Conservation (phyloP, 1,140 invertebrate species). For the Sycobia sp. region DNA sequence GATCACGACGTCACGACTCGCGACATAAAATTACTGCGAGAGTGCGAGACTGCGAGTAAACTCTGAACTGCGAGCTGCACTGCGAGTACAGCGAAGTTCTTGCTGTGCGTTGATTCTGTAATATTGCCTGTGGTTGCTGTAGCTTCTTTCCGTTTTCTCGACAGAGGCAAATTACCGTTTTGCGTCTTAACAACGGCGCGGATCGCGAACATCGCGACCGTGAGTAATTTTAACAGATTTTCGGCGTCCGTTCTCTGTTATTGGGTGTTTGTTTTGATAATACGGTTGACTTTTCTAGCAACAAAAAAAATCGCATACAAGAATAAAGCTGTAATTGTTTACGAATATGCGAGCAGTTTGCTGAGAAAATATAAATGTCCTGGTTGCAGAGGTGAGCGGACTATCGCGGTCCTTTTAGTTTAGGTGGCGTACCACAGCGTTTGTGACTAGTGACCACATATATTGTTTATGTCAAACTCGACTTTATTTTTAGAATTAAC, state of each 20-base stretch:
- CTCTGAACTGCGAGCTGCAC: too few species aligned
- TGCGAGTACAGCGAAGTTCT: too few species aligned
- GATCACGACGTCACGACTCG: too few species aligned
- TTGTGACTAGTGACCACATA: neutral
- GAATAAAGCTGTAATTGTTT: neutral
- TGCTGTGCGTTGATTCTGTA: too few species aligned
- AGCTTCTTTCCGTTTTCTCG: conserved; percentile 8
- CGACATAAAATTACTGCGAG: too few species aligned
- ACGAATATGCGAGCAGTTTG: neutral
- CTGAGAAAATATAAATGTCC: neutral
- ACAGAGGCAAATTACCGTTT: neutral
- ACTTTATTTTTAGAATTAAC: conserved; percentile 22
- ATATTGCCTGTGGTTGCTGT: too few species aligned
- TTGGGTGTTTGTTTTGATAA: conserved; percentile 23
- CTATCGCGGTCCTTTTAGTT: neutral
- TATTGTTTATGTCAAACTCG: conserved; percentile 21
- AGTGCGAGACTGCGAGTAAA: too few species aligned
- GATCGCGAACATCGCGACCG: neutral
- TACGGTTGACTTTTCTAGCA: neutral
- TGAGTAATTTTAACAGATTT: neutral
- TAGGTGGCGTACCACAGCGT: neutral
- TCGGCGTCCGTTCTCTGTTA: neutral
- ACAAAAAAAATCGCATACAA: neutral
- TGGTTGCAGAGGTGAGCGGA: conserved; percentile 3
- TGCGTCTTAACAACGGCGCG: conserved; percentile 22